Conservation (phyloP, 92 coral and sea anemone species). For the Porites cylindrica region DNA sequence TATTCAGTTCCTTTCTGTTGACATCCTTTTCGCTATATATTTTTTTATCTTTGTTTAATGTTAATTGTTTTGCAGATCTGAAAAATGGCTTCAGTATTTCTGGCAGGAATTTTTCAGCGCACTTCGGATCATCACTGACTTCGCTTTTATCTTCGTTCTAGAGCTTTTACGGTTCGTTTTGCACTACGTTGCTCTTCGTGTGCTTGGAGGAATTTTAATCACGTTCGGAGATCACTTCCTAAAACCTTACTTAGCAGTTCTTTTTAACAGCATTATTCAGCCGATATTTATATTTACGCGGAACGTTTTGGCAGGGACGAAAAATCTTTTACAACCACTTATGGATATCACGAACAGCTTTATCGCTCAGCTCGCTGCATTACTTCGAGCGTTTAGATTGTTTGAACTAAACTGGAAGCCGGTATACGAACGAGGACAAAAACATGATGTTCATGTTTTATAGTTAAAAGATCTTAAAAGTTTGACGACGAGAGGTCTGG, state of each 20-base stretch:
- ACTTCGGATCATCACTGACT: slow-evolving; percentile 84
- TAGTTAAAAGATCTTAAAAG: background rate
- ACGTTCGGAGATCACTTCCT: slow-evolving; percentile 85
- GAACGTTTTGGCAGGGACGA: slow-evolving; percentile 77
- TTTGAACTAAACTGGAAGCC: slow-evolving; percentile 97
- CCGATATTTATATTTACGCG: slow-evolving; percentile 77
- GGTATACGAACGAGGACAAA: slow-evolving; percentile 29
- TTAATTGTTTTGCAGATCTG: slow-evolving; percentile 63
- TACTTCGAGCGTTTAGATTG: slow-evolving; percentile 86
- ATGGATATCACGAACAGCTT: slow-evolving; percentile 77
- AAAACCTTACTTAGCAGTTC: slow-evolving; percentile 77
- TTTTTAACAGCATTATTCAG: slow-evolving; percentile 88
- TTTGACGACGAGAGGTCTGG: too few species aligned
- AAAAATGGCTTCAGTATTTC: slow-evolving; percentile 85
- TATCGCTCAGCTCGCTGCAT: slow-evolving; percentile 61
- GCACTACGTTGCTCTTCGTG: slow-evolving; percentile 70
- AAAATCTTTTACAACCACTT: slow-evolving; percentile 82
- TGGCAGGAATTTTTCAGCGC: slow-evolving; percentile 95
- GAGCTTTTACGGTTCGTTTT: slow-evolving; percentile 80
- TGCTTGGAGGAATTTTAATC: slow-evolving; percentile 76
- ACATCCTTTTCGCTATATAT: too few species aligned
- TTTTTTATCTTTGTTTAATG: too few species aligned
- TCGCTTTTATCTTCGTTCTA: slow-evolving; percentile 80
- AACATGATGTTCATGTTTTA: slow-evolving; percentile 45
- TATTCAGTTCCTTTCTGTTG: too few species aligned